Conservation (phyloP, 2,113 vertebrate genomes). For the Dicerorhinus sumatrensis region DNA sequence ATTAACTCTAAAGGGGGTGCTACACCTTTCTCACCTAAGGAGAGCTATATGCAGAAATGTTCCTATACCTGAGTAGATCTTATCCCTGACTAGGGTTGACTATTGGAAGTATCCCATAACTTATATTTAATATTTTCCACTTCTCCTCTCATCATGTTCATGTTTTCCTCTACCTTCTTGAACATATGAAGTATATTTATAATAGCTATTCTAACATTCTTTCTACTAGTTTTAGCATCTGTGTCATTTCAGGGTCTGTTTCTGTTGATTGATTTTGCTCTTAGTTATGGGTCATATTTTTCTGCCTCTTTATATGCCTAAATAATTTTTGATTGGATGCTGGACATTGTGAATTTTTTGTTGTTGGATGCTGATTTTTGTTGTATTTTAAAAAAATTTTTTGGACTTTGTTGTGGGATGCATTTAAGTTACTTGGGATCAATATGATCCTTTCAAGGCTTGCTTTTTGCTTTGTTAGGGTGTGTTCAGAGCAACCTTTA, state of each 20-base stretch:
- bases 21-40: neutral
- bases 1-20: neutral
- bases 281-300: neutral
- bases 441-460: neutral
- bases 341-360: conserved; percentile 7
- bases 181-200: neutral
- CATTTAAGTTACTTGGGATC: neutral
- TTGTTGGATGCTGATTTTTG: neutral
- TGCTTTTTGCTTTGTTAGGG: neutral
- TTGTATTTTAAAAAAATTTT: neutral
- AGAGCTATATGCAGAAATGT: neutral
- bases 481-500: neutral
- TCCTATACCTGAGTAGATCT: neutral
- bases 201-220: conserved; percentile 7
- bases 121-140: neutral
- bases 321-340: conserved; percentile 12
- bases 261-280: conserved; percentile 47
- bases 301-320: neutral
- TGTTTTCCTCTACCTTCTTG: conserved; percentile 8
- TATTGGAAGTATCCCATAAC: neutral
- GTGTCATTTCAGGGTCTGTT: conserved; percentile 35
- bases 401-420: neutral
- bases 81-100: neutral
- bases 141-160: neutral
- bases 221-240: conserved; percentile 35